Base-by-base conservation (phyloP, 2,888 invertebrate species). In the Sesia apiformis region DNA sequence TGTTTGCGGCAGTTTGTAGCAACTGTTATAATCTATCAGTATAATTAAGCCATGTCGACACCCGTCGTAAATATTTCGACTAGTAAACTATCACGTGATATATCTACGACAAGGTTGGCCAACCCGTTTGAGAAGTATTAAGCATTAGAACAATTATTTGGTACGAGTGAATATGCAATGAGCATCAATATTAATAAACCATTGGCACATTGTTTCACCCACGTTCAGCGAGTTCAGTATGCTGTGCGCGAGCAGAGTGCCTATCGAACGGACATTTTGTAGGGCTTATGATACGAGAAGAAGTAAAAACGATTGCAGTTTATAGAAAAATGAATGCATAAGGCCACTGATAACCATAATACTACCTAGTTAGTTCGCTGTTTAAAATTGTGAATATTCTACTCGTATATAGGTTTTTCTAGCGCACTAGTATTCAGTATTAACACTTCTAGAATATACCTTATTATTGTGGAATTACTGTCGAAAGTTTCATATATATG, bases 141-240 rank as follows among this genome's bases (percentile, higher is more conserved):
- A 46, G 23, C 46, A 38, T 50, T 50, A 50, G 39, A 4, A 50
- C 50, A 50, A 50, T 49, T 54, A 59, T 54, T 57, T 60, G 58
- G 64, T 59, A 54, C 56, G 57, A 67, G 69, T 76, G 76, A 78
- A 83, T 84, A 83, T 80, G 73, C 77, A 79, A 77, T 76, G 57
- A 65, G 62, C 67, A 70, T 67, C 62, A 65, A 67, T 73, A 74
- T 74, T 69, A 69, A 74, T 67, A 61, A 62, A 60, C 60, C 50
- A 50, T 58, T 53, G 55, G 56, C 60, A 65, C 64, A 80, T 82
- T 83, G 82, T 83, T 77, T 76, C 63, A 58, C 84, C 84, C 72
- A 84, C 83, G 69, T 49, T 46, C 46, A 8, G 4, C n/a, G 46
- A 46, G 46, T 46, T 46, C 23, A 46, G 46, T 46, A 46, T 46